A percentile compares a stretch with the other conserved stretches of the same genome.
These are phyloP conservation scores for Phyllotis vaccarum DNA, from an alignment of 2,797 vertebrate genomes.

Conservation along the genomic window DNA sequence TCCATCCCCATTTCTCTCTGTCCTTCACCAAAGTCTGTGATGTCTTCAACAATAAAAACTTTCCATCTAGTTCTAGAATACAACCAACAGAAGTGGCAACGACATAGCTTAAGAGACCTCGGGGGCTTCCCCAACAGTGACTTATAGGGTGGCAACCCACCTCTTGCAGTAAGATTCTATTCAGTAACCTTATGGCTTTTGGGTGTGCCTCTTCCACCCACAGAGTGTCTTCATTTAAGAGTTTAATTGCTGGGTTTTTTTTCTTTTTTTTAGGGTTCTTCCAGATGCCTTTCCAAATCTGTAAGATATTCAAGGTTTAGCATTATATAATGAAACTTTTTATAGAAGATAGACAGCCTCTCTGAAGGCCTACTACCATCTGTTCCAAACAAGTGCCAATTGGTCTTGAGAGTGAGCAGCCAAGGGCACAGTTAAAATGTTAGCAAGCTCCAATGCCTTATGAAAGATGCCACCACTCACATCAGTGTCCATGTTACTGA, in stretches of 20 bases:
- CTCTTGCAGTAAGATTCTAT: background rate
- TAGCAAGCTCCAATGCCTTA: background rate
- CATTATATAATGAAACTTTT: slow-evolving; percentile 41
- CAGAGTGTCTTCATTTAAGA: background rate
- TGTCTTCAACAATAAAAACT: background rate
- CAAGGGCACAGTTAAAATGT: background rate
- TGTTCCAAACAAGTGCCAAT: slow-evolving; percentile 7
- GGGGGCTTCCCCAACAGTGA: background rate
- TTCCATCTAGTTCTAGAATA: background rate
- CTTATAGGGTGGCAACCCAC: background rate
- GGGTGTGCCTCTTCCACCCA: background rate
- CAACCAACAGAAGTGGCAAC: background rate
- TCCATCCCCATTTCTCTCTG: background rate
- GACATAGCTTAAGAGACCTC: background rate
- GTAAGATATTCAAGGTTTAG: slow-evolving; percentile 17
- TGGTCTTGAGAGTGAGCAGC: slow-evolving; percentile 26
- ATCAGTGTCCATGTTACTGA: background rate
- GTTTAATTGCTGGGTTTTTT: background rate
- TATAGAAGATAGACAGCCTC: slow-evolving; percentile 10
- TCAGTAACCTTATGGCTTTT: background rate
- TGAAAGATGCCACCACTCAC: background rate
- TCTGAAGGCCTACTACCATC: slow-evolving; percentile 1
- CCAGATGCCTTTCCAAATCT: slow-evolving; percentile 48
- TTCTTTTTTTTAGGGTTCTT: background rate
- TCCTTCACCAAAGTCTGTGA: background rate